Conservation (phyloP, 2,113 vertebrate species). For the Hippocampus abdominalis region DNA sequence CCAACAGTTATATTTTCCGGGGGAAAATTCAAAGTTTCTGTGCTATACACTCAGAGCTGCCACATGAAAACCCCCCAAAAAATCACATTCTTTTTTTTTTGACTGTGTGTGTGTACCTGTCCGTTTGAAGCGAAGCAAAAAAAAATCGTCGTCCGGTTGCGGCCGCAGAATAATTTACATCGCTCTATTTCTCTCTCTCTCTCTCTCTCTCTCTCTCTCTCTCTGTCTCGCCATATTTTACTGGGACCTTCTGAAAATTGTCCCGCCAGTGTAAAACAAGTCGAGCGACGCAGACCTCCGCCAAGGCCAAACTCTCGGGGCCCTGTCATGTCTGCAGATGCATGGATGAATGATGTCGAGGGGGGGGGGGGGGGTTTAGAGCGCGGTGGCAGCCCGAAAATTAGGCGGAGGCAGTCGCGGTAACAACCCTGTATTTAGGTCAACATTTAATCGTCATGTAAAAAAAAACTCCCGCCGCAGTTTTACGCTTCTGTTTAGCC, state of each 20-base stretch:
- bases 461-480: too few species aligned
- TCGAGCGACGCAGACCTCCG: not conserved
- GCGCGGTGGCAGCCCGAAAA: too few species aligned
- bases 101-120: not conserved
- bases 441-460: not conserved
- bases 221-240: conserved; percentile 34
- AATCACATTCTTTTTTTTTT: not conserved
- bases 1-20: not conserved
- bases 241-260: not conserved
- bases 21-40: conserved; percentile 8
- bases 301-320: not conserved
- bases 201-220: conserved; percentile 17
- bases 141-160: conserved; percentile 39
- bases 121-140: conserved; percentile 22
- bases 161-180: conserved; percentile 40
- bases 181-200: conserved; percentile 28
- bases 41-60: too few species aligned
- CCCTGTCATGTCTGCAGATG: not conserved
- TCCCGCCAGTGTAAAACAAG: conserved; percentile 1
- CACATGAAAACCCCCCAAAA: too few species aligned
- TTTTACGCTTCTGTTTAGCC: not conserved
- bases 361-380: too few species aligned
- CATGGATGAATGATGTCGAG: not conserved
- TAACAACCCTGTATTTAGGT: not conserved
- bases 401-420: too few species aligned